Base-by-base conservation (phyloP, 1,140 invertebrate species). In the Carcinoscorpius rotundicauda region DNA sequence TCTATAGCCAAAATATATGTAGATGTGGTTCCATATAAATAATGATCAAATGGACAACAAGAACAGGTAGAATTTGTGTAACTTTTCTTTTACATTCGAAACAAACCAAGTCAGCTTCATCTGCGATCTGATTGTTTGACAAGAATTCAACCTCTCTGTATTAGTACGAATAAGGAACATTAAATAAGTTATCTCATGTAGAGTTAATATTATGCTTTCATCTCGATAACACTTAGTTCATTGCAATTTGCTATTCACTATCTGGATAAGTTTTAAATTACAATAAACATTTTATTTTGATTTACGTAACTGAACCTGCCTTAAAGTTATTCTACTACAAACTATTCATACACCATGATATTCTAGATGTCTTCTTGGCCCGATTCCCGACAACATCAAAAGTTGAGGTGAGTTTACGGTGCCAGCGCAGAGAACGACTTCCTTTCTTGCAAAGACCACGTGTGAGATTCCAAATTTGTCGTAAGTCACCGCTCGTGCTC, bases 381-480 rank as follows among this genome's bases (percentile, higher is more conserved):
- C 92, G 29, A 95, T 82, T 0, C 93, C 93, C 11, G 89, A 93
- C 1, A 94, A 72, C 88, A 95, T 89, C 10, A 96, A 80, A n/a
- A 96, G 69, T 66, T 92, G 88, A 1, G 91, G 89, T 3, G 86
- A 85, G 52, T 86, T 85, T 10, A 93, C 82, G 0, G 90, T 83
- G 1, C 91, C 91, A 0, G 88, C 87, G 3, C 87, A 89, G 58
- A 91, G 75, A 3, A 94, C 82, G 0, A 93, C 82, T 76, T 93
- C 91, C 52, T 84, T 81, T 51, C 84, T 80, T 0, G 87, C 87
- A 66, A 82, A 78, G 0, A 88, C 85, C 9, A 82, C 78, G 52
- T 86, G 79, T 50, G 79, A 82, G 55, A 80, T 80, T 4, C 85
- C 84, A 49, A 86, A 80, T 52, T 85, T 80, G 4, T 85, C 72